Conservation (phyloP, 2,888 invertebrate species). For the Psylliodes chrysocephalus region DNA sequence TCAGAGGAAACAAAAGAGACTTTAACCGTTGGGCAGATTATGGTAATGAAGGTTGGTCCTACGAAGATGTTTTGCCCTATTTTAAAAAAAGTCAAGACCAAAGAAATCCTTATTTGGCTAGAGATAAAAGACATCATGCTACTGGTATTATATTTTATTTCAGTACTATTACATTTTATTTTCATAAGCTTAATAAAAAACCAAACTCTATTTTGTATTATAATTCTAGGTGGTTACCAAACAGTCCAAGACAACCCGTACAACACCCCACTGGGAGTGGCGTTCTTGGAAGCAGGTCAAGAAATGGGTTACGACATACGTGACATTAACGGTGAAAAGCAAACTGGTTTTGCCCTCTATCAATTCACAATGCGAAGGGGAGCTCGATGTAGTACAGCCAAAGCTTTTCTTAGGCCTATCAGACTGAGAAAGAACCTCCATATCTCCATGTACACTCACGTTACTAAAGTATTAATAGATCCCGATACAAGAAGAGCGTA, state of each 20-base stretch:
- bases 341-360: slow-evolving; percentile 87
- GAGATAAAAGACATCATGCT: slow-evolving; percentile 75
- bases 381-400: slow-evolving; percentile 84
- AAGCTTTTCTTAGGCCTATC: slow-evolving; percentile 85
- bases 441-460: slow-evolving; percentile 81
- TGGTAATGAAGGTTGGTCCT: slow-evolving; percentile 91
- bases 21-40: slow-evolving; percentile 87
- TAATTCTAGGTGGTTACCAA: slow-evolving; percentile 75
- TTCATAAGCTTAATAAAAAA: no score
- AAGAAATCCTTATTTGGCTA: slow-evolving; percentile 86
- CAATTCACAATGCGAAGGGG: slow-evolving; percentile 91
- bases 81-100: slow-evolving; percentile 90
- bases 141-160: no score
- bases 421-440: slow-evolving; percentile 83
- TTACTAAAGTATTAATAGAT: slow-evolving; percentile 76
- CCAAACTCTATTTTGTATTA: not conserved
- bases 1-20: slow-evolving; percentile 87
- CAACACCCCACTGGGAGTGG: slow-evolving; percentile 84
- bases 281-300: slow-evolving; percentile 88
- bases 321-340: slow-evolving; percentile 87
- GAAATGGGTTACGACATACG: slow-evolving; percentile 90
- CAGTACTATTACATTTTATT: no score
- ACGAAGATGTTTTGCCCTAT: slow-evolving; percentile 81
- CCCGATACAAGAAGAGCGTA: slow-evolving; percentile 77
- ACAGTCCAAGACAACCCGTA: slow-evolving; percentile 83